Base-by-base conservation (phyloP, 2,113 vertebrate species). In the Callocephalon fimbriatum region DNA sequence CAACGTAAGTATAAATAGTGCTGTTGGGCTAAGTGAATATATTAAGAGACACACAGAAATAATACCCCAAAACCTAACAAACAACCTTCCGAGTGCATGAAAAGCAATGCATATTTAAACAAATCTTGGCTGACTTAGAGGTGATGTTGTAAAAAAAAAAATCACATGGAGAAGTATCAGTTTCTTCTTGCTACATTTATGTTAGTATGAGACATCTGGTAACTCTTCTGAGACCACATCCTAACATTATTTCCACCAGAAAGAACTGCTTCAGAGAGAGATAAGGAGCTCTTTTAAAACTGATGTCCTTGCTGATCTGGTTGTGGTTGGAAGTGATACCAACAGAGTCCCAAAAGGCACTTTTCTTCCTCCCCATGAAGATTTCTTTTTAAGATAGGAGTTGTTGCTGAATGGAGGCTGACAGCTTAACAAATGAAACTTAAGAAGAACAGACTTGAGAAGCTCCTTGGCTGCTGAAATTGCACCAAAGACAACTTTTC, bases 101-200 rank as follows among this genome's bases (percentile, higher is more conserved):
- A 62, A 93, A 83, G 17, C 27, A 76, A 44, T 14, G 19, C 19
- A 12, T 32, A 31, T n/a, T 50, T 45, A 40, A 90, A 54, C 53
- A 86, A 67, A 53, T 48, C 40, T 37, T 90, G 25, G 19, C 19
- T 67, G 37, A n/a, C 31, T 76, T 79, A 37, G 14, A 67, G 10
- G 4, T 76, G 21, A 68, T 25, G 2, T 31, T 89, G 23, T 58
- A 58, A 22, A 32, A 11, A 35, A 58, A 68, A 31, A 38, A 2
- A 18, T 1, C 0, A 82, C 70, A 35, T 27, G 13, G 10, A 83
- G 25, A 53, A 58, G 6, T 32, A 76, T 7, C 0, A 0, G 0
- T 76, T 86, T 90, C 3, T 81, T 86, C 37, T 78, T 38, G 15
- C 8, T 70, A 67, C 9, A 15, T 89, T 75, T 70, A 40, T 73